Evolutionary conservation across 2,113 vertebrate genomes (phyloP), one percentile per base, ranked within the genome.

Genomic region (Hydrolagus affinis): DNA sequence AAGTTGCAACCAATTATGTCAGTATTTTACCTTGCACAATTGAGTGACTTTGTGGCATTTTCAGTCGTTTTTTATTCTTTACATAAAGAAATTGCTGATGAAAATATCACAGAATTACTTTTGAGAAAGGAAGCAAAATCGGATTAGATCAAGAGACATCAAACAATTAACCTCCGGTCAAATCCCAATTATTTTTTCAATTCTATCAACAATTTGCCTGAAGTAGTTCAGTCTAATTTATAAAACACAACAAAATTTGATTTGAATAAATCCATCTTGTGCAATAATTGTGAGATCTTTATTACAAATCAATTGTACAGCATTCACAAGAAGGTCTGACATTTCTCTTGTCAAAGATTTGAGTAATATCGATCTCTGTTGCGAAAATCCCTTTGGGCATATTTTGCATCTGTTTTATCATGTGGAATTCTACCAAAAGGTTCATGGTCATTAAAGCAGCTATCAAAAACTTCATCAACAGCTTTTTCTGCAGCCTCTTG

Each of bases 351-450:
- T 93, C 92, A 99, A 71, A 99, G 89, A 91, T 97, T 99, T 28
- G 93, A 87, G 11, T 94, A 92, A 86, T 98, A 99, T 17, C 96
- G 94, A 88, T 94, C 91, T 86, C 97, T 93, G 92, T 94, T 98
- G 86, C 94, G 89, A 86, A 96, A 97, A 89, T 97, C 94, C 89
- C 90, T 95, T 85, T 94, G 88, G 86, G 97, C 96, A 9, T 96
- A 95, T 77, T 86, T 92, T 66, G 97, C 97, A 19, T 96, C 95
- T 32, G 87, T 90, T 88, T 93, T 94, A 88, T 85, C 90, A 89
- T 98, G 96, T 0, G 98, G 98, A 85, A 99, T 96, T 86, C 98
- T 93, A 86, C 95, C 97, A 68, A 99, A 99, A 17, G 98, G 98
- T 4, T 95, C 95, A 64, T 94, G 94, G 89, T 99, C 98, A 74